Base-by-base conservation (phyloP, 2,113 vertebrate species). In the Nestor notabilis region DNA sequence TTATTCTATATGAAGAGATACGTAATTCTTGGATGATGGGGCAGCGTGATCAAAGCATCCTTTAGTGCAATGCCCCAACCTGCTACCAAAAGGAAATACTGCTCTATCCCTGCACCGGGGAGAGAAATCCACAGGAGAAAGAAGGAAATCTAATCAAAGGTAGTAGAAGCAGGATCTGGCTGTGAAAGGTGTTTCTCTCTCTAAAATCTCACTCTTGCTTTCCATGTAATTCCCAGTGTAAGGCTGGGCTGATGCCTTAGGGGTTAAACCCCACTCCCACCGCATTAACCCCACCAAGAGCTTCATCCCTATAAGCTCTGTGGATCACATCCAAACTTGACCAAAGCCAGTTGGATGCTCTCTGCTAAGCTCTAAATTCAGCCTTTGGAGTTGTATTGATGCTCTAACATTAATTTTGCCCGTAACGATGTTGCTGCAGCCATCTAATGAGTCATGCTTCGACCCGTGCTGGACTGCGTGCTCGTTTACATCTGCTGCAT, bases 381-480 rank as follows among this genome's bases (percentile, higher is more conserved):
- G 16, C 0, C 10, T 50, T 7, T 0, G 20, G 44, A 11, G 50
- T 0, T 0, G 11, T 21, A n/a, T 2, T 0, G 13, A 24, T 64
- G 50, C 50, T 46, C 39, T 7, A 0, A 2, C 9, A 1, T 0
- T 24, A 35, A 33, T 16, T 3, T 79, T 41, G 69, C 55, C 56
- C 1, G 3, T 2, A 6, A 8, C 8, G 41, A 18, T 44, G 29
- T 2, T 0, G 55, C 18, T 9, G 58, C 79, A 21, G 49, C 33
- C 47, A 20, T 4, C 35, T 2, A 50, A n/a, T 0, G 25, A 72
- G 83, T 16, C n/a, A 3, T 2, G 5, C 44, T 18, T 5, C 10
- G 4, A 13, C 25, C 31, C 3, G 3, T 3, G 37, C 10, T 1
- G 58, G 15, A 12, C 58, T 4, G 19, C 1, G 23, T 7, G 87